Evolutionary conservation across 2,888 invertebrate species (phyloP), one percentile per base, ranked within the genome.

Genomic region (Reticulitermes lucifugus): DNA sequence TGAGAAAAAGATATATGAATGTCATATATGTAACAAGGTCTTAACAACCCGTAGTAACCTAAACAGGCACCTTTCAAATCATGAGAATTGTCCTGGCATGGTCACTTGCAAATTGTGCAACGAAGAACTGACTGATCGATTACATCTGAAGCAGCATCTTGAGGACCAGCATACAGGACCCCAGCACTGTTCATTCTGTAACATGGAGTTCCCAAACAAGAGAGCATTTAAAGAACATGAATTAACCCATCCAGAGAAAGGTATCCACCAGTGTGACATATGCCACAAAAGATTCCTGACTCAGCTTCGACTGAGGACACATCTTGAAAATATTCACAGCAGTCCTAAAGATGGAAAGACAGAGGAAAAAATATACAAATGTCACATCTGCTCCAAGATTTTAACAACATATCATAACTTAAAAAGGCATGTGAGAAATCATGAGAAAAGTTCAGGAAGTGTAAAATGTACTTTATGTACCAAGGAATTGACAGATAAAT

Each of bases 261-360:
- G 71, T 7, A 43, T 84, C 18, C 83, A 85, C 51, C 86, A 86
- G 84, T 88, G 88, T 77, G 84, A 85, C 21, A 60, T 71, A 41
- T 88, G 88, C 85, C 85, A 85, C 2, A 85, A 86, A 83, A 83
- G 84, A 22, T 88, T 88, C 46, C 65, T 83, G 46, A 84, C 87
- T 21, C 85, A 85, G 25, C 75, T 83, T 9, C 83, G 83, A 43
- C 70, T 87, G n/a, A 85, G 83, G 75, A 86, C 59, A n/a, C 87
- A 87, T 35, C 43, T 82, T 22, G 73, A 83, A 65, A 70, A 60
- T n/a, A 75, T 84, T 12, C 87, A 87, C 81, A 60, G 35, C 55
- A 82, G 83, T 35, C 79, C 86, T 25, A 55, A 83, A 55, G 79
- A 51, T 71, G 77, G 77, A 6, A n/a, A 77, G 9, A 5, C n/a